phyloP scores from a whole-genome alignment of 2,888 invertebrate species.

The Dastarcus helophoroides region DNA sequence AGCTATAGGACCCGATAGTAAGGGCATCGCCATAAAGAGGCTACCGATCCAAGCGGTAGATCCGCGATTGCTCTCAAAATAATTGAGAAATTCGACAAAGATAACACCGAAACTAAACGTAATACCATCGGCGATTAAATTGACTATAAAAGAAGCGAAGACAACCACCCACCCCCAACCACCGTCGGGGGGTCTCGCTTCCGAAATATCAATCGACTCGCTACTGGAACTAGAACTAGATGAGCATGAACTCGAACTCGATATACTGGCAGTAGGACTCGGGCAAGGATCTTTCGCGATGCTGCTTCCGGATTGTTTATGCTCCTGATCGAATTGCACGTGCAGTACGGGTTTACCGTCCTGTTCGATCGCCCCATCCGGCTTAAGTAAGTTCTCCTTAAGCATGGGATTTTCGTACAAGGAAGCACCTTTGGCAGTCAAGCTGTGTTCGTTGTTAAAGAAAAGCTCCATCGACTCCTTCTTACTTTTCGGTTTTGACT shows the following conservation, averaged over 20 bases:
- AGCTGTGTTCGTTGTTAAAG: too few species aligned
- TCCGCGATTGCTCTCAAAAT: slow-evolving; percentile 74
- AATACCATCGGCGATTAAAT: slow-evolving; percentile 84
- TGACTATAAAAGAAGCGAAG: slow-evolving; percentile 77
- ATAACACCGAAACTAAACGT: slow-evolving; percentile 89
- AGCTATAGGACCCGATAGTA: slow-evolving; percentile 75
- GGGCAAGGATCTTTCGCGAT: slow-evolving; percentile 16
- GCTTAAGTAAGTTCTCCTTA: background rate
- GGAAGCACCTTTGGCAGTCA: too few species aligned
- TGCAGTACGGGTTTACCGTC: slow-evolving; percentile 38
- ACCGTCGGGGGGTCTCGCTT: slow-evolving; percentile 70
- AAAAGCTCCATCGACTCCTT: too few species aligned
- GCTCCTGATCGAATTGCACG: slow-evolving; percentile 48
- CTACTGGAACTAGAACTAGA: slow-evolving; percentile 44
- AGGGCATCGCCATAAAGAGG: slow-evolving; percentile 83
- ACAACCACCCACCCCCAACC: slow-evolving; percentile 93
- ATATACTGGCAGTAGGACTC: slow-evolving; percentile 27
- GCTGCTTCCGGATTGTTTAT: slow-evolving; percentile 17
- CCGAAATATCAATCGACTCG: slow-evolving; percentile 51
- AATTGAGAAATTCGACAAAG: slow-evolving; percentile 71
- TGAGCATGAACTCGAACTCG: slow-evolving; percentile 31
- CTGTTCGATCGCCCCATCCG: slow-evolving; percentile 10
- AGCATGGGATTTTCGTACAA: slow-evolving; percentile 5
- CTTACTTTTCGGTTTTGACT: too few species aligned
- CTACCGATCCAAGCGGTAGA: slow-evolving; percentile 87